These are phyloP conservation scores for Pharmacophagus antenor DNA, from an alignment of 2,888 invertebrate genomes.

Conservation along the genomic window DNA sequence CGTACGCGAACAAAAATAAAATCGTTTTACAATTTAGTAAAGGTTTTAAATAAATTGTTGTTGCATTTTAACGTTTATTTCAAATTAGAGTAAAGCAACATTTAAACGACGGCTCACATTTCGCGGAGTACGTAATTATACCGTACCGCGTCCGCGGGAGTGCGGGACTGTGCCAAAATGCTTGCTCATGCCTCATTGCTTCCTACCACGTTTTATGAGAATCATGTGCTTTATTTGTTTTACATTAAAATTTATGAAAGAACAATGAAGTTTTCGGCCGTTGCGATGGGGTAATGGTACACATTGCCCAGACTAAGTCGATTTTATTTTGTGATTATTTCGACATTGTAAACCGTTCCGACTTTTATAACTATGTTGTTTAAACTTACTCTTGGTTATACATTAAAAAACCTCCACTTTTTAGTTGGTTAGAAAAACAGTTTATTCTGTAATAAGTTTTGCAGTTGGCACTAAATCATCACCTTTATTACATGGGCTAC, in stretches of 20 bases:
- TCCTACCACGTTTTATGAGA: conserved; percentile 14
- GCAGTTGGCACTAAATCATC: background rate
- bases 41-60: conserved; percentile 26
- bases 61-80: conserved; percentile 52
- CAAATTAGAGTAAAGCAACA: conserved; percentile 76
- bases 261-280: background rate
- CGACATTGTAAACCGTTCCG: too few species aligned
- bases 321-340: too few species aligned
- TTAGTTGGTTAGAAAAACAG: background rate
- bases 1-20: conserved; percentile 4
- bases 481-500: conserved; percentile 20
- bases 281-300: too few species aligned
- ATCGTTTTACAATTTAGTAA: conserved; percentile 3
- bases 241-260: background rate
- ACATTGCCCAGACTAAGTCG: too few species aligned
- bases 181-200: conserved; percentile 20
- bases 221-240: conserved; percentile 15
- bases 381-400: background rate
- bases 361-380: too few species aligned
- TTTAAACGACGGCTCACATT: conserved; percentile 76
- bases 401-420: background rate
- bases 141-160: conserved; percentile 9
- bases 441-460: background rate
- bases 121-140: conserved; percentile 46
- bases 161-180: conserved; percentile 19